Conservation (phyloP, 2,888 invertebrate species). For the Hirtodrosophila trivittata region DNA sequence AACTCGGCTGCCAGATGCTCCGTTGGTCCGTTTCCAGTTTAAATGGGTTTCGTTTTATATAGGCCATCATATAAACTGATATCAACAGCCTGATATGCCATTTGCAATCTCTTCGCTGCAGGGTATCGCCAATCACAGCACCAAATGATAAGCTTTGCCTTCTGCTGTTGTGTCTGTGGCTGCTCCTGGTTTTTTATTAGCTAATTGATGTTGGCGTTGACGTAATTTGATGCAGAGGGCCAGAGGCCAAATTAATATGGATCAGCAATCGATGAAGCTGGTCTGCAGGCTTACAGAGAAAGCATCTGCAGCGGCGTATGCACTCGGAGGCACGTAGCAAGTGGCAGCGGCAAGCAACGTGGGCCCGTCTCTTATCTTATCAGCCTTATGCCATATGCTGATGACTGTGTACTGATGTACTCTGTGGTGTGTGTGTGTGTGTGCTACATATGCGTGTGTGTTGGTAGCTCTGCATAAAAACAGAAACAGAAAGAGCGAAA, state of each 20-base stretch:
- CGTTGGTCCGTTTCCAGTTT: no score
- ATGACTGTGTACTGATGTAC: constrained; percentile 4
- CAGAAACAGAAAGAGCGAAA: constrained; percentile 44
- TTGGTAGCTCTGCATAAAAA: constrained; percentile 42
- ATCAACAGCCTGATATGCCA: background rate
- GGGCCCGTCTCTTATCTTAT: constrained; percentile 65
- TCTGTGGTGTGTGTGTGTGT: background rate
- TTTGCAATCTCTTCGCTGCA: background rate
- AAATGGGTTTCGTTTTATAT: no score
- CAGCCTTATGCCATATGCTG: constrained; percentile 36
- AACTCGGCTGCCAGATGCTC: background rate
- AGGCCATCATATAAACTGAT: no score
- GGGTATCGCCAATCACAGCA: constrained; percentile 21
- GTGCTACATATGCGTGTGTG: constrained; percentile 2
- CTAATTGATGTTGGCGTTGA: constrained; percentile 16
- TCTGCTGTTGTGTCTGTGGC: constrained; percentile 2
- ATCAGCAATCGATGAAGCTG: constrained; percentile 12
- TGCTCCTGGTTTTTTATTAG: constrained; percentile 8
- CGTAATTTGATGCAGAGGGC: constrained; percentile 25
- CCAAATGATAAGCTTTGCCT: constrained; percentile 14
- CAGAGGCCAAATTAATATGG: constrained; percentile 32
- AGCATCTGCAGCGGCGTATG: constrained; percentile 40
- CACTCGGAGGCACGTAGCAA: constrained; percentile 61
- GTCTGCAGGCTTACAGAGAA: background rate
- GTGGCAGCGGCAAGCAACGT: constrained; percentile 23